phyloP scores from a whole-genome alignment of 2,888 invertebrate genomes.

The Ectobius pallidus region DNA sequence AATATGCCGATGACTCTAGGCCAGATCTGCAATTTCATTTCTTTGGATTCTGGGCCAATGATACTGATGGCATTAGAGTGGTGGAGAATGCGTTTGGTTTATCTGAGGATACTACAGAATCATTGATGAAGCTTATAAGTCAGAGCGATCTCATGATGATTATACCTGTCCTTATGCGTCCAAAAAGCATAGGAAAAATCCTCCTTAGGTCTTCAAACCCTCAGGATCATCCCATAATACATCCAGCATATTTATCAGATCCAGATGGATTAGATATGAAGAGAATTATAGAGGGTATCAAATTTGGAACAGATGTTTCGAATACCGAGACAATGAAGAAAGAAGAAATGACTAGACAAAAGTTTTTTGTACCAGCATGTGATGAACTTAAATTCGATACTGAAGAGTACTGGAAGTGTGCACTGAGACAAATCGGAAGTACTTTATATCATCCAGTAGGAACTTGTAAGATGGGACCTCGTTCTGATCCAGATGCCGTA shows the following conservation, averaged over 20 bases:
- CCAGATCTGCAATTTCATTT: constrained; percentile 3
- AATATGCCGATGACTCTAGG: not conserved
- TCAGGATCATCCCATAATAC: constrained; percentile 63
- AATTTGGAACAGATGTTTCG: constrained; percentile 53
- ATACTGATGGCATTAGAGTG: not conserved
- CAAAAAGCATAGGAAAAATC: constrained; percentile 63
- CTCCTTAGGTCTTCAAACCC: constrained; percentile 62
- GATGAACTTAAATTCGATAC: constrained; percentile 49
- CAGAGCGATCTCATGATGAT: not conserved
- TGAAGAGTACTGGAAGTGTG: constrained; percentile 64
- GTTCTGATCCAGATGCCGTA: constrained; percentile 56
- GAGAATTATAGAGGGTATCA: constrained; percentile 59
- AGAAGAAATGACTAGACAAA: constrained; percentile 51
- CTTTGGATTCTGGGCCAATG: not conserved
- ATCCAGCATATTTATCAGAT: constrained; percentile 66
- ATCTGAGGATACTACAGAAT: constrained; percentile 48
- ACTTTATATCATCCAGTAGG: constrained; percentile 72
- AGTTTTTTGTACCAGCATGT: constrained; percentile 54
- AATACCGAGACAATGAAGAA: constrained; percentile 55
- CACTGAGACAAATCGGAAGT: constrained; percentile 59
- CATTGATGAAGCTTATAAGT: not conserved
- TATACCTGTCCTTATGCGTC: constrained; percentile 52
- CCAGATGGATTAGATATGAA: constrained; percentile 57
- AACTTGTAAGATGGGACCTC: constrained; percentile 70
- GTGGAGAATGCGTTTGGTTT: constrained; percentile 51